These are phyloP conservation scores for Agapostemon virescens DNA, from an alignment of 2,888 invertebrate genomes.

Conservation along the genomic window DNA sequence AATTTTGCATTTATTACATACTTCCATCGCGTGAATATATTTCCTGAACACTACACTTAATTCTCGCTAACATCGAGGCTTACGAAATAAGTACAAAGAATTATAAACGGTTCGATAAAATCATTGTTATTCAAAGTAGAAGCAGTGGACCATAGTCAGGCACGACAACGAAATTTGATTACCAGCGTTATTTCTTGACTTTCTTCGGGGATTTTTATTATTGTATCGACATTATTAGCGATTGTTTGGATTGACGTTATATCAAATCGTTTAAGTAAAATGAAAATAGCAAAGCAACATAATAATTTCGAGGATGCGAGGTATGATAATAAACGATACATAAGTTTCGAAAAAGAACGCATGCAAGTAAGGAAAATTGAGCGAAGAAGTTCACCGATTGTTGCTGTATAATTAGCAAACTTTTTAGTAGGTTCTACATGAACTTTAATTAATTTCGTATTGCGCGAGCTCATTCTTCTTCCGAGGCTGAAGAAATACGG, in stretches of 20 bases:
- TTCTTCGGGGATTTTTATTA: too few relatives aligned
- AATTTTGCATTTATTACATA: too few relatives aligned
- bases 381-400: not conserved
- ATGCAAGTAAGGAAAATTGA: not conserved
- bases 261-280: not conserved
- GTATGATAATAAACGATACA: not conserved
- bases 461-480: not conserved
- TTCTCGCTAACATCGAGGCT: too few relatives aligned
- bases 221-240: too few relatives aligned
- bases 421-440: not conserved
- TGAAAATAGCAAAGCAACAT: not conserved
- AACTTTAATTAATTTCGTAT: constrained; percentile 8
- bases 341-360: not conserved
- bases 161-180: not conserved
- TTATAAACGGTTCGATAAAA: not conserved
- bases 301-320: not conserved
- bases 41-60: too few relatives aligned
- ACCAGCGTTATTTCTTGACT: too few relatives aligned
- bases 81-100: not conserved
- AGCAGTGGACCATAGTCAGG: not conserved
- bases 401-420: not conserved
- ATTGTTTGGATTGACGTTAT: too few relatives aligned
- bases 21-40: too few relatives aligned
- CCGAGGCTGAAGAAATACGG: not conserved
- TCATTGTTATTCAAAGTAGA: too few relatives aligned